Evolutionary conservation across 2,113 vertebrate genomes (phyloP).

Genomic region (Hippocampus barbouri): DNA sequence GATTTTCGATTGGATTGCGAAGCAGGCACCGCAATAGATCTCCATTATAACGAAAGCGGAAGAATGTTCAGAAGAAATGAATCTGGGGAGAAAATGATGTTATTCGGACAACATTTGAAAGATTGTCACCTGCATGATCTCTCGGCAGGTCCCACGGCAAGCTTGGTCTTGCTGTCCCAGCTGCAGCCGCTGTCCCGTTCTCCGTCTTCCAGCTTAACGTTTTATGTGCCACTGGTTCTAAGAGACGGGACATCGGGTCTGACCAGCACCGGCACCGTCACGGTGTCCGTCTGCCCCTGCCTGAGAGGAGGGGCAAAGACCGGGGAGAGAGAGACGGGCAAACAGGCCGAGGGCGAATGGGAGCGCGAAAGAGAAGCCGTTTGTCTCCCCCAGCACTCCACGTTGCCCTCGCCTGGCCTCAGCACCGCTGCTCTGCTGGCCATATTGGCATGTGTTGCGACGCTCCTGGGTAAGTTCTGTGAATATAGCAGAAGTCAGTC

Average conservation of each 20-base stretch:
- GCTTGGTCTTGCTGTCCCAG: conserved; percentile 70
- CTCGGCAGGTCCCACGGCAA: conserved; percentile 71
- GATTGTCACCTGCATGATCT: conserved; percentile 6
- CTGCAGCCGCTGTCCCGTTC: conserved; percentile 61
- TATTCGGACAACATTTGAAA: neutral
- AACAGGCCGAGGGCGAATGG: conserved; percentile 55
- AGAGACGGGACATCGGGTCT: conserved; percentile 79
- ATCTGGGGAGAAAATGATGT: neutral
- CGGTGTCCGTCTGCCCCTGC: conserved; percentile 83
- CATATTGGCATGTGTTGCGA: conserved; percentile 82
- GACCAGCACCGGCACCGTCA: conserved; percentile 82
- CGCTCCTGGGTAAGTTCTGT: conserved; percentile 76
- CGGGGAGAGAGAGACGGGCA: conserved; percentile 63
- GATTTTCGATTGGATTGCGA: no score
- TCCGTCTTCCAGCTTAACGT: conserved; percentile 61
- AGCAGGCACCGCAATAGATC: no score
- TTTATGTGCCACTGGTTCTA: conserved; percentile 80
- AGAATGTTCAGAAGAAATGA: no score
- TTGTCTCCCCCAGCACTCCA: conserved; percentile 76
- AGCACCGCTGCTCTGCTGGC: conserved; percentile 86
- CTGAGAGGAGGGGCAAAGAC: conserved; percentile 74
- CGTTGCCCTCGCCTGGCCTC: conserved; percentile 78
- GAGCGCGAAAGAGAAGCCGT: conserved; percentile 71
- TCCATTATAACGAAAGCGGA: no score
- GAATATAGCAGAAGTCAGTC: neutral